Conservation (phyloP, 1,140 invertebrate genomes). For the Caenorhabditis remanei region DNA sequence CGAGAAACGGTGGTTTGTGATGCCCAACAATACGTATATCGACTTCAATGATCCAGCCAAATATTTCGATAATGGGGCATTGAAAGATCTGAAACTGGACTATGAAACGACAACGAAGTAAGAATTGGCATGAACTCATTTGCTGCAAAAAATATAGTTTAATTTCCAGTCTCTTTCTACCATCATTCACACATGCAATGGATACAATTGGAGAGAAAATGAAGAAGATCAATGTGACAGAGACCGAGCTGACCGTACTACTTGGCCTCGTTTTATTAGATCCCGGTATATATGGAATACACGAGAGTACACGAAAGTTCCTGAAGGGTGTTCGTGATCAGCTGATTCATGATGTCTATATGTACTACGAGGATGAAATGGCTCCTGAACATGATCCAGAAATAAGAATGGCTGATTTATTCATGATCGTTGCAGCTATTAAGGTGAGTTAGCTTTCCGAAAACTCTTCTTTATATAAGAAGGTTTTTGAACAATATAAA, state of each 20-base stretch:
- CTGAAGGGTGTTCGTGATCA: constrained; percentile 62
- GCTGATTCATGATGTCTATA: constrained; percentile 63
- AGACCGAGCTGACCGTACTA: constrained; percentile 62
- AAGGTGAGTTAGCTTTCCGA: constrained; percentile 46
- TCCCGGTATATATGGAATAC: constrained; percentile 58
- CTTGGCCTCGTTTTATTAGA: constrained; percentile 59
- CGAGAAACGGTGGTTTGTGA: constrained; percentile 69
- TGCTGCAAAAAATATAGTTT: constrained; percentile 33
- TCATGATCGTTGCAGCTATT: constrained; percentile 64
- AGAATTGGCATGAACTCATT: not conserved
- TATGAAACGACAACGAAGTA: constrained; percentile 63
- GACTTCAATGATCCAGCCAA: constrained; percentile 63
- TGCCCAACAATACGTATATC: constrained; percentile 68
- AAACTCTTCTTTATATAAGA: too few relatives aligned
- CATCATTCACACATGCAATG: constrained; percentile 65
- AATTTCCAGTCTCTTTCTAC: constrained; percentile 63
- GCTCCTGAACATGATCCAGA: constrained; percentile 60
- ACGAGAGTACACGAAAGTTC: constrained; percentile 32
- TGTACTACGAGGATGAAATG: constrained; percentile 66
- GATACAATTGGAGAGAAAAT: constrained; percentile 63
- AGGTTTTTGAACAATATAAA: not conserved
- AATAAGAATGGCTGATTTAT: constrained; percentile 63
- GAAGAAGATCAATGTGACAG: constrained; percentile 61
- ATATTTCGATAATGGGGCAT: constrained; percentile 59
- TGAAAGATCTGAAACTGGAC: constrained; percentile 63